phyloP scores from a whole-genome alignment of 2,113 vertebrate species.

The Agelaius phoeniceus region DNA sequence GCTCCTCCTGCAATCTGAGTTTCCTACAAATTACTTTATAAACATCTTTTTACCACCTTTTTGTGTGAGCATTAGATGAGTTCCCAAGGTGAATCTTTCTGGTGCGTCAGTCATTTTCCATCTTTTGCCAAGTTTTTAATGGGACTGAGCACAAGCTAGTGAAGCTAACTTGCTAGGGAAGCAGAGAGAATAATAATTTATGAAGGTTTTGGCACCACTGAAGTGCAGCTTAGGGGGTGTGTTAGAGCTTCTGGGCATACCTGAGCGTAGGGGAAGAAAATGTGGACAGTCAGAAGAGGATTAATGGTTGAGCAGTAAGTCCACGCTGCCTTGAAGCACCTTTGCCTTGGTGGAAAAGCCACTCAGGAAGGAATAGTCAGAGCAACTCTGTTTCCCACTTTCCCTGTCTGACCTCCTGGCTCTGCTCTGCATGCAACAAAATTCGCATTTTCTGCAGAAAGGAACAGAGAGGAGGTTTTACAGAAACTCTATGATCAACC shows the following conservation, averaged over 20 bases:
- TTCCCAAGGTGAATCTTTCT: neutral
- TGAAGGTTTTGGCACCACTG: neutral
- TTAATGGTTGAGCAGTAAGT: neutral
- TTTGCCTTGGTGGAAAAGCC: neutral
- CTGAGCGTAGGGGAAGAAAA: neutral
- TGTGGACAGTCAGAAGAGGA: neutral
- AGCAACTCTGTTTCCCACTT: neutral
- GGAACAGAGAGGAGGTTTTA: neutral
- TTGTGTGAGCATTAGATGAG: neutral
- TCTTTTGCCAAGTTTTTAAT: neutral
- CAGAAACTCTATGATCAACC: neutral
- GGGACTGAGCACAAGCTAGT: neutral
- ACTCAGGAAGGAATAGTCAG: neutral
- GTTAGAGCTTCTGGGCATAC: rapidly evolving
- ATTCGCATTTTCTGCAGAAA: neutral
- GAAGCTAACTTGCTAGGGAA: neutral
- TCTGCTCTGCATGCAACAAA: neutral
- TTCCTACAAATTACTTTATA: neutral
- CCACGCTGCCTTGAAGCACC: neutral
- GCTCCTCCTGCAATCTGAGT: neutral
- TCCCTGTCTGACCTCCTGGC: neutral
- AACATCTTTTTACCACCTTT: neutral
- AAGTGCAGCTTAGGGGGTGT: rapidly evolving
- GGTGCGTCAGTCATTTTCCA: neutral
- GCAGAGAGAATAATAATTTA: neutral